phyloP scores from a whole-genome alignment of 2,113 vertebrate species.

The Sterna hirundo region DNA sequence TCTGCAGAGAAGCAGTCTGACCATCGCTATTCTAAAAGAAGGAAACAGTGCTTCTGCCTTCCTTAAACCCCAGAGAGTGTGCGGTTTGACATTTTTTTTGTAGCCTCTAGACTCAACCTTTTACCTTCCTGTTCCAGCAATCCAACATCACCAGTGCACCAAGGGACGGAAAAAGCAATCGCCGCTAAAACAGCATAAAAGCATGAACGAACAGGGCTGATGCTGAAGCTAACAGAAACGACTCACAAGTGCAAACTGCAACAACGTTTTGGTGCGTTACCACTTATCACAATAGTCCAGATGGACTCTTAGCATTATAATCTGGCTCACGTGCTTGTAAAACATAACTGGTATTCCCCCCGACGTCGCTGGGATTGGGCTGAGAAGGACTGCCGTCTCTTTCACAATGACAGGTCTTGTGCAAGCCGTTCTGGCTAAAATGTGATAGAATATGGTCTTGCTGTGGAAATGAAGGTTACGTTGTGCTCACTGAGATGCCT shows the following conservation, averaged over 20 bases:
- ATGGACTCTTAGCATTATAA: neutral
- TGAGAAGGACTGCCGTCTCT: neutral
- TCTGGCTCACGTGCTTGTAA: neutral
- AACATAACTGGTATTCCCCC: neutral
- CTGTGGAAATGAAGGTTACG: neutral
- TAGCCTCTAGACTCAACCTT: neutral
- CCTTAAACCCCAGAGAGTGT: neutral
- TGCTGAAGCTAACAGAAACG: neutral
- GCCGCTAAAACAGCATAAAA: neutral
- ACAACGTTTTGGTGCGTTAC: constrained; percentile 1
- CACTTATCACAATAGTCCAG: constrained; percentile 29
- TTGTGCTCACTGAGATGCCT: neutral
- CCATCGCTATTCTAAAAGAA: neutral
- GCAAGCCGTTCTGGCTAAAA: neutral
- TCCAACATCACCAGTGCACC: neutral
- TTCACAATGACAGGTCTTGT: neutral
- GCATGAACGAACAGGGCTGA: neutral
- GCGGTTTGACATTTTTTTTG: neutral
- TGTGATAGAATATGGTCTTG: neutral
- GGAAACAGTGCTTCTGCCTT: neutral
- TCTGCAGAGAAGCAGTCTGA: neutral
- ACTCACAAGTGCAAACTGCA: neutral
- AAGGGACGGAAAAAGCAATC: neutral
- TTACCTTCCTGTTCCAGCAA: neutral
- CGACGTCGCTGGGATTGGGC: neutral